Percentiles rank a stretch among this genome's conserved stretches.
Conservation (phyloP, 2,888 invertebrate species). For the Dione juno region DNA sequence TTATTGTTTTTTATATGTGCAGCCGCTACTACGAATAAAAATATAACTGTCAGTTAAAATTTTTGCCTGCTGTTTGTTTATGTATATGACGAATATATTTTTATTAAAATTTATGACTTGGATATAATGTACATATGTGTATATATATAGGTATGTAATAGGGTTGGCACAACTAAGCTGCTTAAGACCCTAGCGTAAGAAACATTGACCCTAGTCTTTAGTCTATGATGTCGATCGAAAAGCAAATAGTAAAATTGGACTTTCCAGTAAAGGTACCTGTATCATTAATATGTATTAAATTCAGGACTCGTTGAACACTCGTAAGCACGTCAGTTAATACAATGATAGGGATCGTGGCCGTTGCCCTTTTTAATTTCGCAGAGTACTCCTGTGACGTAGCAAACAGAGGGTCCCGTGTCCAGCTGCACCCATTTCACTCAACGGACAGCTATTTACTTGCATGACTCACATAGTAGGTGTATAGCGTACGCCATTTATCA, state of each 20-base stretch:
- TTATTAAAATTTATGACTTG: constrained; percentile 9
- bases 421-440: constrained; percentile 72
- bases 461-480: constrained; percentile 63
- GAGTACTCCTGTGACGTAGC: constrained; percentile 75
- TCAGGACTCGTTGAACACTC: constrained; percentile 1
- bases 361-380: constrained; percentile 75
- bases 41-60: constrained; percentile 4
- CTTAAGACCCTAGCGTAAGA: not conserved
- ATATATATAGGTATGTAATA: not conserved
- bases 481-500: not conserved
- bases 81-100: not conserved
- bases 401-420: constrained; percentile 79
- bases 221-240: constrained; percentile 11
- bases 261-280: not conserved
- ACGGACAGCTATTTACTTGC: constrained; percentile 66
- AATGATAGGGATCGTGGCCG: constrained; percentile 57
- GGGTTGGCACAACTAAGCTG: constrained; percentile 2
- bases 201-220: constrained; percentile 12
- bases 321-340: constrained; percentile 34
- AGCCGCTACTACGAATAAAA: constrained; percentile 18
- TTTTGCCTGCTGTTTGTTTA: not conserved
- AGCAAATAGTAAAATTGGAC: constrained; percentile 18
- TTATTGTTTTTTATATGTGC: constrained; percentile 27
- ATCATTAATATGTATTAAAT: constrained; percentile 25
- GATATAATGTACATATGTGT: not conserved